Base-by-base conservation (phyloP, 1,140 invertebrate genomes). In the Drosophila repletoides region DNA sequence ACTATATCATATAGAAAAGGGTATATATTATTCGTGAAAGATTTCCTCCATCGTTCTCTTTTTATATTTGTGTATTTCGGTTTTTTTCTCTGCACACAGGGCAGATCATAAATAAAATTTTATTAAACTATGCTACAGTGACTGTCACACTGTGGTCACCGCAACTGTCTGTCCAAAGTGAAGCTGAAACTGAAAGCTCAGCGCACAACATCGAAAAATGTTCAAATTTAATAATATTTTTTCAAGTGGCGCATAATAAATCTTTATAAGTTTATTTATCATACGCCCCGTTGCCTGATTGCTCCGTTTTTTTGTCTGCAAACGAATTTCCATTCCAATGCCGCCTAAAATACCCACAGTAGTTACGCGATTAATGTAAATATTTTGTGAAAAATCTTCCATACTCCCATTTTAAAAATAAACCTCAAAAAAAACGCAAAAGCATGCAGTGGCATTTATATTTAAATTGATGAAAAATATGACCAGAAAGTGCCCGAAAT, bases 251-350 rank as follows among this genome's bases (percentile, higher is more conserved):
- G 29, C 66, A 43, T 56, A 58, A 73, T 73, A 72, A 69, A 72
- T 72, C 51, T 56, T 38, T 36, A 69, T 53, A 58, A 51, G 66
- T 69, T 69, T 72, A 69, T 69, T 69, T 58, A 69, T 69, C 70
- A 64, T 41, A 58, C 64, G 49, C 64, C 36, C 49, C 24, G 65
- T 43, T 52, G 51, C 29, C 15, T 29, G 31, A 45, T 60, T 48
- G 55, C 4, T 38, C 7, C 34, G 15, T 9, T 29, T 38, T 28
- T 53, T 26, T 7, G 9, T 15, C 24, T 52, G 55, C 58, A 83
- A 83, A 73, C 73, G 72, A 51, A 76, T 76, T 73, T 76, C 22
- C 60, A 81, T 46, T 46, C 15, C 52, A 72, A 61, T 76, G 51
- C 14, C 17, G 7, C n/a, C 36, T 46, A 33, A 65, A 34, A 51